Evolutionary conservation across 2,113 vertebrate species (phyloP).

Genomic region (Tringa solitaria): DNA sequence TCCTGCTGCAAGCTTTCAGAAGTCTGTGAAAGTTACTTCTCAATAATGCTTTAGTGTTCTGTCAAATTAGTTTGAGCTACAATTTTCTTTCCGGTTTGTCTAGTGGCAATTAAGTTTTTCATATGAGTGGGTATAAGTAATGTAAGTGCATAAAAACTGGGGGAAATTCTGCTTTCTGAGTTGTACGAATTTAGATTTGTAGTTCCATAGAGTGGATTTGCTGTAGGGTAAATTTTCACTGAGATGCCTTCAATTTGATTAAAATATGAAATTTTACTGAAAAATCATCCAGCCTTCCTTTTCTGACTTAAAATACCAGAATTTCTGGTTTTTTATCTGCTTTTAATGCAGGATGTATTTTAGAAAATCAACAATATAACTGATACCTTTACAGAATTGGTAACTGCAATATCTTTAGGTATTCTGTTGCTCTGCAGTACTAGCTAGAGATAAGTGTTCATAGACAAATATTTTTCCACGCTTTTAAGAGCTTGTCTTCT

Average conservation of each 20-base stretch:
- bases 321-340: background rate
- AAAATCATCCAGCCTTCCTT: background rate
- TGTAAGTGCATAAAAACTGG: background rate
- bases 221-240: background rate
- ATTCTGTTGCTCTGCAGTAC: background rate
- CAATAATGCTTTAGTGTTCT: background rate
- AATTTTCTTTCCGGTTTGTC: background rate
- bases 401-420: background rate
- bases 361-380: background rate
- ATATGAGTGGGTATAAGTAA: background rate
- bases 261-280: accelerated
- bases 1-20: background rate
- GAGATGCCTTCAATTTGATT: background rate
- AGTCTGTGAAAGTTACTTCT: background rate
- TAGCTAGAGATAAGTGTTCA: background rate
- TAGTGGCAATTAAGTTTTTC: background rate
- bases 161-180: background rate
- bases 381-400: background rate
- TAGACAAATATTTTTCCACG: background rate
- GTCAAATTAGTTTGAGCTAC: background rate
- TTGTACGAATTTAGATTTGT: background rate
- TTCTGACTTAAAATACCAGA: background rate
- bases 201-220: background rate
- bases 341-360: background rate
- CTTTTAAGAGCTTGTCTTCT: background rate